Percentiles rank a stretch among this genome's conserved stretches.
phyloP scores from a whole-genome alignment of 2,113 vertebrate species.

The Seriola dumerili region DNA sequence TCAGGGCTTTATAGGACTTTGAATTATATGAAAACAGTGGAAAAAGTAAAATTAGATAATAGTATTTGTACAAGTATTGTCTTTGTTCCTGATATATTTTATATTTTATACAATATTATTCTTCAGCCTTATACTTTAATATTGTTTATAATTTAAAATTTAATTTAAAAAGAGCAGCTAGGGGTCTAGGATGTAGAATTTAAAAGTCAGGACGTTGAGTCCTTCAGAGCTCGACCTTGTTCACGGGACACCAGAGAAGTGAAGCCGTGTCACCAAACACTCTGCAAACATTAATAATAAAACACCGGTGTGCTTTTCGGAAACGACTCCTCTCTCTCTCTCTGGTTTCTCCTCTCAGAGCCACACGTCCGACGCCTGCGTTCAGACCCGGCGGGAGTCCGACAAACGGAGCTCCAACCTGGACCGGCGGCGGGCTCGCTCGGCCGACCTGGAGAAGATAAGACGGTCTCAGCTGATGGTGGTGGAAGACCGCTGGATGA shows the following conservation, averaged over 20 bases:
- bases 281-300: slow-evolving; percentile 70
- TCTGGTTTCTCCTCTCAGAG: slow-evolving; percentile 81
- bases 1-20: too few species aligned
- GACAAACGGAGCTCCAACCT: slow-evolving; percentile 81
- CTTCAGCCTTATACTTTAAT: too few species aligned
- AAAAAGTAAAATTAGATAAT: too few species aligned
- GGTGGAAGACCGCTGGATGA: slow-evolving; percentile 91
- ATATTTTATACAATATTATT: too few species aligned
- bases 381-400: slow-evolving; percentile 88
- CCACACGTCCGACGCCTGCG: slow-evolving; percentile 86
- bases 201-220: not conserved
- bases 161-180: not conserved
- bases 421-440: slow-evolving; percentile 86
- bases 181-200: not conserved
- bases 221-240: not conserved
- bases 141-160: not conserved
- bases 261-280: slow-evolving; percentile 55
- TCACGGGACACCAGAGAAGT: slow-evolving; percentile 40
- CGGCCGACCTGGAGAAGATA: slow-evolving; percentile 87
- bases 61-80: too few species aligned
- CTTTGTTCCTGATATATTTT: too few species aligned
- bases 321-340: slow-evolving; percentile 43
- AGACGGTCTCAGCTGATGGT: slow-evolving; percentile 77
- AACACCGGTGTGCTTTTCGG: slow-evolving; percentile 42
- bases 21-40: too few species aligned